Evolutionary conservation across 2,797 vertebrate species (phyloP), one percentile per base, ranked within the genome.

Genomic region (Simalia tracyae): DNA sequence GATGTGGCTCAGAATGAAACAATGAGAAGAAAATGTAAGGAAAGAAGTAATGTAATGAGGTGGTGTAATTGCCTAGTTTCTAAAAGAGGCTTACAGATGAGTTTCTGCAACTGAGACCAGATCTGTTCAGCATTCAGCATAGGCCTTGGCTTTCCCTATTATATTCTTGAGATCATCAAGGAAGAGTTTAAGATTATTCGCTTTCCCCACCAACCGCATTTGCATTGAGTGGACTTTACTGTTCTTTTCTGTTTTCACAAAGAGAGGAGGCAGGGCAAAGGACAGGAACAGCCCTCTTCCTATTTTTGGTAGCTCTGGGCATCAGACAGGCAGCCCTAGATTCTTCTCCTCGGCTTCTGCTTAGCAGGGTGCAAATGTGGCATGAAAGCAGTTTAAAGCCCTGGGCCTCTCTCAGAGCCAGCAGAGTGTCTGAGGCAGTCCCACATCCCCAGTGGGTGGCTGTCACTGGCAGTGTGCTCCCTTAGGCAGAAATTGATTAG

Each of bases 21-120:
- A 68, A 36, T 36, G 91, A 84, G 89, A 42, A 26, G 72, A 54
- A 89, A 15, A 89, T 14, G 46, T 12, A 85, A 87, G 88, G 90
- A 93, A 91, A 76, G 90, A 57, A 93, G 60, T 2, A 1, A 22
- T 14, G 91, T 94, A 93, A 94, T 89, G 91, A 94, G 92, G 94
- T 92, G 94, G 92, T 94, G 95, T 96, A 96, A 95, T 95, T 88
- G 76, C 89, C 1, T 92, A 95, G 95, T 94, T 93, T 91, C 93
- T 95, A 96, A 96, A 97, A 94, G 0, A 95, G 95, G 94, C 95
- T 97, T 96, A 96, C 93, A 89, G 95, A 96, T 95, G 96, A 96
- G 95, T 93, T 91, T 94, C 31, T 94, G 94, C 85, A 96, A 95
- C 93, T 95, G 94, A 95, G 94, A 95, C 95, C 95, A 92, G 96